Percentiles rank a stretch among this genome's conserved stretches.
Evolutionary conservation across 2,888 invertebrate genomes (phyloP).

Genomic region (Perizoma flavofasciatum): DNA sequence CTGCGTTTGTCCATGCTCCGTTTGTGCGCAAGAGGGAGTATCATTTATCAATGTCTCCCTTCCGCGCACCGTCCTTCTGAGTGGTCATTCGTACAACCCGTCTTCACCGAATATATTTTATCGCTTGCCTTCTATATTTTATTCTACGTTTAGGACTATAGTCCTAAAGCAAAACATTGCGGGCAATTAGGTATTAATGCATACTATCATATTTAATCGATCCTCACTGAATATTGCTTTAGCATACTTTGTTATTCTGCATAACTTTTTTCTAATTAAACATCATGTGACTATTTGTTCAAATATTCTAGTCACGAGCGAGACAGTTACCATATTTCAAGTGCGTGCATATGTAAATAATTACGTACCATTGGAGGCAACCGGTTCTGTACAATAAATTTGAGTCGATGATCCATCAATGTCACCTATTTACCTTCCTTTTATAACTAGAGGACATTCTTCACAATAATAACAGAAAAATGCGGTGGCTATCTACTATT

Average conservation of each 20-base stretch:
- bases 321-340: slow-evolving; percentile 47
- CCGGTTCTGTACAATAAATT: slow-evolving; percentile 48
- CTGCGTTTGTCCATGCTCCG: slow-evolving; percentile 39
- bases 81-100: slow-evolving; percentile 50
- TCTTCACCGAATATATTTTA: slow-evolving; percentile 46
- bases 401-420: slow-evolving; percentile 64
- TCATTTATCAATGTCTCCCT: slow-evolving; percentile 54
- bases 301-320: slow-evolving; percentile 46
- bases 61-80: slow-evolving; percentile 45
- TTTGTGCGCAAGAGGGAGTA: slow-evolving; percentile 34
- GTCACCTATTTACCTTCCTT: slow-evolving; percentile 53
- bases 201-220: no score
- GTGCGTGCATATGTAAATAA: slow-evolving; percentile 55
- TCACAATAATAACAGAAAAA: slow-evolving; percentile 14
- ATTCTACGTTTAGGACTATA: no score
- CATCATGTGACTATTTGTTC: slow-evolving; percentile 2
- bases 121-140: slow-evolving; percentile 24
- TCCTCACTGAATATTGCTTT: no score
- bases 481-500: slow-evolving; percentile 11
- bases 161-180: slow-evolving; percentile 18
- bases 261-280: slow-evolving; percentile 9
- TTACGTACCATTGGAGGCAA: slow-evolving; percentile 42
- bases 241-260: no score
- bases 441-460: slow-evolving; percentile 40
- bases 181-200: no score